A percentile compares a stretch with the other conserved stretches of the same genome.
These are phyloP conservation scores for Callorhinus ursinus DNA, from an alignment of 2,113 vertebrate genomes.

Conservation along the genomic window DNA sequence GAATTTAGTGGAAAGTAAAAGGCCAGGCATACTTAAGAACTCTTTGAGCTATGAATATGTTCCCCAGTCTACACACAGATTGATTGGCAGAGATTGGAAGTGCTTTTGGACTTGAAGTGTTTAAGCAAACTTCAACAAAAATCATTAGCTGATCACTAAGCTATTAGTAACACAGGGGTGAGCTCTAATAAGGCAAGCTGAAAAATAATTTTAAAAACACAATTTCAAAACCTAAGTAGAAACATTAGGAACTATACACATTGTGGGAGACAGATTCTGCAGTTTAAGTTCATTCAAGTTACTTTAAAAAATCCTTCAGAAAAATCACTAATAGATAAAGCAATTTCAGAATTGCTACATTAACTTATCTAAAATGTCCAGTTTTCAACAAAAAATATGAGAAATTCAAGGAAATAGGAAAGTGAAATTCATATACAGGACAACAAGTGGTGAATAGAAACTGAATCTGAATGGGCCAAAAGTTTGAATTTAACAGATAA, in stretches of 20 bases:
- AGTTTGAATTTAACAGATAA: slow-evolving; percentile 39
- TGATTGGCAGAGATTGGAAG: not conserved
- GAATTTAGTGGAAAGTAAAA: not conserved
- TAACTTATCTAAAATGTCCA: not conserved
- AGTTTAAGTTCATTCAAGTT: not conserved
- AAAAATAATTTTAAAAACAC: slow-evolving; percentile 19
- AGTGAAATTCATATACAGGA: not conserved
- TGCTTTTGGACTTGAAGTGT: not conserved
- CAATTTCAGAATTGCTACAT: not conserved
- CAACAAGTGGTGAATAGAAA: not conserved
- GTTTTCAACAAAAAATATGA: not conserved
- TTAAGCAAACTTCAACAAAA: not conserved
- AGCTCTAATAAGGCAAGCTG: not conserved
- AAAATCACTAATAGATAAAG: not conserved
- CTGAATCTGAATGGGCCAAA: not conserved
- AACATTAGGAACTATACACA: not conserved
- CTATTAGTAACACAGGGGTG: not conserved
- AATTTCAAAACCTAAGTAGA: not conserved
- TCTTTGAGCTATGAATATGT: not conserved
- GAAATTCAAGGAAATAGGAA: not conserved
- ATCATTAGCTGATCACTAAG: not conserved
- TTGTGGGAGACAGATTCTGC: not conserved
- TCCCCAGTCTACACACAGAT: not conserved
- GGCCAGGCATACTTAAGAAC: not conserved
- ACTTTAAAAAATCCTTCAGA: not conserved